Percentiles rank a stretch among this genome's conserved stretches.
These are phyloP conservation scores for Vireo griseus DNA, from an alignment of 2,797 vertebrate genomes.

Conservation along the genomic window DNA sequence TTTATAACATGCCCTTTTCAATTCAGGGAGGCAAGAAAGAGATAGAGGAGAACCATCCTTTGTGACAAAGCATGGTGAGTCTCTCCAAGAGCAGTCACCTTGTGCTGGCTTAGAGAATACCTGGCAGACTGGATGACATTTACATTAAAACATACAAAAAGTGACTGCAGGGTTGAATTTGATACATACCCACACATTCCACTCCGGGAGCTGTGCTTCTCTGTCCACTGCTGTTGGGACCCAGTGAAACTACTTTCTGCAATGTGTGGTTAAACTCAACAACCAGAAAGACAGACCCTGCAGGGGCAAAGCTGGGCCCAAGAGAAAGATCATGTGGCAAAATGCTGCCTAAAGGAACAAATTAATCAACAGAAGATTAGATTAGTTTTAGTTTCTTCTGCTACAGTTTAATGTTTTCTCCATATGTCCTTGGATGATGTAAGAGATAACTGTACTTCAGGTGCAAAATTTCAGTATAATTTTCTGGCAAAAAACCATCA, in stretches of 20 bases:
- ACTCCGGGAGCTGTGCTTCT: not conserved
- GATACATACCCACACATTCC: not conserved
- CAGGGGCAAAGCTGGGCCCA: not conserved
- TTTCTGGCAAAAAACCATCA: not conserved
- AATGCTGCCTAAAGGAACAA: not conserved
- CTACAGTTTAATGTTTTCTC: not conserved
- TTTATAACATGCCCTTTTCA: not conserved
- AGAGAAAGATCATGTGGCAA: not conserved
- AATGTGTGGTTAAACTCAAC: not conserved
- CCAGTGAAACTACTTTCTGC: not conserved
- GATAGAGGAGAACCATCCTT: not conserved
- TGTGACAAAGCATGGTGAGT: not conserved
- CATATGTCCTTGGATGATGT: not conserved
- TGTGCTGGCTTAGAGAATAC: not conserved
- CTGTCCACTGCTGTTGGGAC: not conserved
- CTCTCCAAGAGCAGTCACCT: not conserved
- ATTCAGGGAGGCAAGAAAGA: not conserved
- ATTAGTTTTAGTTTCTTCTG: not conserved
- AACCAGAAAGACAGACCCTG: not conserved
- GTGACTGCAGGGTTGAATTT: not conserved
- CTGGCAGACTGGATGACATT: not conserved
- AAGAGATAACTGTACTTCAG: not conserved
- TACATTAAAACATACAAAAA: not conserved
- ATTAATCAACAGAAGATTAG: not conserved
- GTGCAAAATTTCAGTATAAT: not conserved